A percentile compares a stretch with the other conserved stretches of the same genome.
Evolutionary conservation across 2,113 vertebrate species (phyloP).

Genomic region (Cathartes aura): DNA sequence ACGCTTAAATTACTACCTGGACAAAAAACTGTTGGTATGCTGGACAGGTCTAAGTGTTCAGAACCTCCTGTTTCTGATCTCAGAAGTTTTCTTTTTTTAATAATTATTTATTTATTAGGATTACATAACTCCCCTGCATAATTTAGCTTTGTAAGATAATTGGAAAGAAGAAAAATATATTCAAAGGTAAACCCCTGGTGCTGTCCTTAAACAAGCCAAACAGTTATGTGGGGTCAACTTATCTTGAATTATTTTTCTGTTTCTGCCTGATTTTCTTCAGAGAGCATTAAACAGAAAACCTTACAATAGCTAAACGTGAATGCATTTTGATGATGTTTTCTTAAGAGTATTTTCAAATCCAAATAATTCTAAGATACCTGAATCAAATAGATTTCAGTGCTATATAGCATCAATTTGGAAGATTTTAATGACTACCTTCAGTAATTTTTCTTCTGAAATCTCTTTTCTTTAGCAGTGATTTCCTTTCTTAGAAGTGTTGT

Average conservation of each 20-base stretch:
- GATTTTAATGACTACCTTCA: not conserved
- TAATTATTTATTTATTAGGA: not conserved
- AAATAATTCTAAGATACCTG: not conserved
- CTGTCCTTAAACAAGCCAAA: not conserved
- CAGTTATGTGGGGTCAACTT: not conserved
- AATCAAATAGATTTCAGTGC: not conserved
- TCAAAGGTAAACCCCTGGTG: not conserved
- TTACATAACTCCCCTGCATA: not conserved
- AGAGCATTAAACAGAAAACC: not conserved
- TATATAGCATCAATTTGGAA: not conserved
- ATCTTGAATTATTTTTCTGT: not conserved
- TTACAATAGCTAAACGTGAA: not conserved
- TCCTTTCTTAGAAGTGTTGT: not conserved
- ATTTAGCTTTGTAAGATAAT: not conserved
- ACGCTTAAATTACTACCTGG: not conserved
- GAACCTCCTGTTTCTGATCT: not conserved
- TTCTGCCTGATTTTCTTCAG: not conserved
- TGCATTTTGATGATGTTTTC: not conserved
- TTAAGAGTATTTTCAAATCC: not conserved
- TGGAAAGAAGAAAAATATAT: not conserved
- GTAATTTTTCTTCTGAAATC: not conserved
- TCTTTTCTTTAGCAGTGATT: not conserved
- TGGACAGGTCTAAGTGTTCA: not conserved
- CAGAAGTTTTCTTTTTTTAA: not conserved
- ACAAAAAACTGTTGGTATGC: not conserved